These are phyloP conservation scores for Chromobotia macracanthus DNA, from an alignment of 2,797 vertebrate genomes.

Conservation along the genomic window DNA sequence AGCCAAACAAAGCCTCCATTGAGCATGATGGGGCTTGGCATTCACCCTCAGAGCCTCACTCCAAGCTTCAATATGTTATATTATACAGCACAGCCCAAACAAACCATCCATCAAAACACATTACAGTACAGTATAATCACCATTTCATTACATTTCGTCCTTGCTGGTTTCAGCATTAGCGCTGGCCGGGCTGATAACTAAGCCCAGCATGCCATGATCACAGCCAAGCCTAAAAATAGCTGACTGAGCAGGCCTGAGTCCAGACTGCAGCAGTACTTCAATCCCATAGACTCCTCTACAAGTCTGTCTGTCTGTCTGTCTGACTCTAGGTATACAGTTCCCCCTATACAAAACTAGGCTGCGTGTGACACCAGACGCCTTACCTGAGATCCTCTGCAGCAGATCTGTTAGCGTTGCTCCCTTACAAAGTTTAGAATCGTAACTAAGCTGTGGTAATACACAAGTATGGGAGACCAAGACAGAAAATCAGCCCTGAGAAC, in stretches of 20 bases:
- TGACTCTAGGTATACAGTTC: constrained; percentile 3
- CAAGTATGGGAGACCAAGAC: constrained; percentile 45
- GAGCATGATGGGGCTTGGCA: constrained; percentile 11
- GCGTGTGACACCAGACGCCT: not conserved
- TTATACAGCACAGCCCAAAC: not conserved
- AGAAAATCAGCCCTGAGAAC: constrained; percentile 52
- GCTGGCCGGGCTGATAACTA: constrained; percentile 35
- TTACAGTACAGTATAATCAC: constrained; percentile 11
- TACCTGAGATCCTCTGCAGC: constrained; percentile 42
- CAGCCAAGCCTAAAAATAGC: constrained; percentile 74
- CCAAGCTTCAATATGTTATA: not conserved
- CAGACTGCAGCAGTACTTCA: constrained; percentile 39
- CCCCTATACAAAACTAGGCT: not conserved
- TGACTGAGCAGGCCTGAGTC: constrained; percentile 42
- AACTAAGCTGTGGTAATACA: not conserved
- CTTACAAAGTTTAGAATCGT: constrained; percentile 14
- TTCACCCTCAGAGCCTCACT: not conserved
- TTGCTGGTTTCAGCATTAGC: constrained; percentile 4
- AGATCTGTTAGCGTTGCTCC: constrained; percentile 25
- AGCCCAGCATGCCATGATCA: constrained; percentile 10
- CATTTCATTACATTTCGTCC: constrained; percentile 8
- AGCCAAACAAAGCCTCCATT: constrained; percentile 17
- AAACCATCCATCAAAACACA: constrained; percentile 1
- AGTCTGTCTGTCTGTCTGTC: not conserved
- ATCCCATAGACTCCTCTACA: constrained; percentile 20